Conservation (phyloP, 2,888 invertebrate genomes). For the Tanytarsus gracilentus region DNA sequence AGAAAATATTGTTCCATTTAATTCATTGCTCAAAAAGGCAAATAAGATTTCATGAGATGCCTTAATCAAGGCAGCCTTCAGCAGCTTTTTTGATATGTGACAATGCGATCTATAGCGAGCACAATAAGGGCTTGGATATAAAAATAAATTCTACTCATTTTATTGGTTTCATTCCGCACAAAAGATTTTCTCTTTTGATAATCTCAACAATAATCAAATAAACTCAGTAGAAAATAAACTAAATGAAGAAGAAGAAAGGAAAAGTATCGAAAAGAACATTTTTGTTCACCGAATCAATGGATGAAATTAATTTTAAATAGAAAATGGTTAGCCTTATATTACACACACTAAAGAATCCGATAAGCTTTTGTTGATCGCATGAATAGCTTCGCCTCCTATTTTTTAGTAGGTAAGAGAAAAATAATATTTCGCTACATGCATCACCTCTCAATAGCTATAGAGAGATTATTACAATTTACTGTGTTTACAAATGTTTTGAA, state of each 20-base stretch:
- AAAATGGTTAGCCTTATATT: slow-evolving; percentile 27
- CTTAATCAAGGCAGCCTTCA: slow-evolving; percentile 22
- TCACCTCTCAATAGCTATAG: slow-evolving; percentile 3
- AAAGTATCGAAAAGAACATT: slow-evolving; percentile 7
- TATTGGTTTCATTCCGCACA: slow-evolving; percentile 10
- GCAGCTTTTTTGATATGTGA: slow-evolving; percentile 5
- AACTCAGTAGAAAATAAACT: slow-evolving; percentile 18
- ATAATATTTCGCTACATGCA: slow-evolving; percentile 15
- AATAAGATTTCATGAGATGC: slow-evolving; percentile 1
- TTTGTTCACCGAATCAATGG: slow-evolving; percentile 2
- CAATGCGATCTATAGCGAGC: not conserved
- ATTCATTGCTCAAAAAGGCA: slow-evolving; percentile 12
- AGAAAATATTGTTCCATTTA: slow-evolving; percentile 14
- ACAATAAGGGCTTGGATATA: not conserved
- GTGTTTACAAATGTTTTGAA: slow-evolving; percentile 28
- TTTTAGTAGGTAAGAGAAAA: slow-evolving; percentile 18
- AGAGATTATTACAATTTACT: slow-evolving; percentile 27
- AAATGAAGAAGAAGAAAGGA: not conserved
- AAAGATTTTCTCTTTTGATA: slow-evolving; percentile 10
- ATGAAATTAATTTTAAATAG: slow-evolving; percentile 26
- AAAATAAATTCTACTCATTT: too few species aligned
- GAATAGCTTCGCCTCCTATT: not conserved
- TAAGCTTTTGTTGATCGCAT: not conserved
- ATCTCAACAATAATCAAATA: slow-evolving; percentile 28
- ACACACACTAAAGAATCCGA: slow-evolving; percentile 22